Percentiles rank a stretch among this genome's conserved stretches.
Evolutionary conservation across 2,797 vertebrate genomes (phyloP).

Genomic region (Esox lucius): DNA sequence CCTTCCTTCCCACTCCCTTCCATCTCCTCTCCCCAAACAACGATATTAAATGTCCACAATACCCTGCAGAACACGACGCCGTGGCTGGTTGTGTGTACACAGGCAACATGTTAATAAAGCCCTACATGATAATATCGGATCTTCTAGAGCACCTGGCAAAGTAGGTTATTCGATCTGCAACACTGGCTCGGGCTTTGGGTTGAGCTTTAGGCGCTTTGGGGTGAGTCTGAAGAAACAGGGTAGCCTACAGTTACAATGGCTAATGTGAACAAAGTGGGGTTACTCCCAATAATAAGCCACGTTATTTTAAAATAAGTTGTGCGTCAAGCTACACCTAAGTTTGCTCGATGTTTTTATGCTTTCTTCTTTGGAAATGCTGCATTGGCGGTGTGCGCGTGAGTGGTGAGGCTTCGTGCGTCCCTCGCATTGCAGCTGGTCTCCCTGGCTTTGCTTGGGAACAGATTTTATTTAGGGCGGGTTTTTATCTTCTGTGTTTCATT

Average conservation of each 20-base stretch:
- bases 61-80: constrained; percentile 36
- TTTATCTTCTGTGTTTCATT: constrained; percentile 13
- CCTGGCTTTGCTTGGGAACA: constrained; percentile 58
- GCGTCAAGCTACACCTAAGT: constrained; percentile 19
- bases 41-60: constrained; percentile 67
- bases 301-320: constrained; percentile 47
- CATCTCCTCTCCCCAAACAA: constrained; percentile 47
- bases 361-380: constrained; percentile 51
- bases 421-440: constrained; percentile 68
- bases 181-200: background rate
- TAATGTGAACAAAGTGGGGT: background rate
- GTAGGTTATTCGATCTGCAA: constrained; percentile 23
- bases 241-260: background rate
- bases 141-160: constrained; percentile 37
- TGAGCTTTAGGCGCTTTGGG: background rate
- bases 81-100: constrained; percentile 19
- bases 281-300: constrained; percentile 16
- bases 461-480: constrained; percentile 35
- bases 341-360: constrained; percentile 37
- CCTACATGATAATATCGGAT: constrained; percentile 43
- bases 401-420: constrained; percentile 46
- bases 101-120: constrained; percentile 69
- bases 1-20: background rate
- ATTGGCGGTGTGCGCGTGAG: constrained; percentile 50
- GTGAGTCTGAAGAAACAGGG: background rate